Evolutionary conservation across 23 tunicate genomes (phyloP), one percentile per base, ranked within the genome.

Genomic region (Ciona savignyi): DNA sequence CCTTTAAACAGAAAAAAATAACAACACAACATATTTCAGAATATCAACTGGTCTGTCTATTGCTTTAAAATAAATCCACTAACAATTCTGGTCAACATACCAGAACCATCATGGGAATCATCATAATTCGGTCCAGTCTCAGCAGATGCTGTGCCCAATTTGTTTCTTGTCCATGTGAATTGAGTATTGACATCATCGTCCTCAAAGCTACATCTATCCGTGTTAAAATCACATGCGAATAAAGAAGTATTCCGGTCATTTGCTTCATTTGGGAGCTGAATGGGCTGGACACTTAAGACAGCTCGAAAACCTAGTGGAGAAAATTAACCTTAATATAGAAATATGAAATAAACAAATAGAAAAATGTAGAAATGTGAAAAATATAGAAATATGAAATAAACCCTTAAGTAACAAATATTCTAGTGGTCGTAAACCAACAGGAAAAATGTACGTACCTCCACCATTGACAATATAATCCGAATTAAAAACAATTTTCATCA

Each of bases 301-400:
- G 95, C 95, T 32, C 74, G 64, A 48, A 87, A 87, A 27, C 95
- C 95, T 87, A 64, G n/a, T n/a, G n/a, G n/a, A n/a, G n/a, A n/a
- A n/a, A n/a, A n/a, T n/a, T n/a, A n/a, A n/a, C n/a, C n/a, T n/a
- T n/a, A n/a, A n/a, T n/a, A n/a, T n/a, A n/a, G n/a, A n/a, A n/a
- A n/a, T n/a, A 49, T 49, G 19, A 15, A 49, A 49, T 20, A 11
- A 49, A 49, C 20, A 11, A 49, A 49, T 11, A 49, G 20, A 49
- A 49, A 49, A 49, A 21, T 68, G 27, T 29, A 9, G 24, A 25
- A 20, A 63, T 11, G 22, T 9, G 22, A 11, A 63, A 63, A 9
- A 63, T 11, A 20, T 23, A 23, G 9, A 72, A 72, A 72, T 32
- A 30, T 32, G 4, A 68, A 68, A 30, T 4, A 68, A 11, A 30